phyloP scores from a whole-genome alignment of 2,113 vertebrate genomes.

The Australoheros scitulus region DNA sequence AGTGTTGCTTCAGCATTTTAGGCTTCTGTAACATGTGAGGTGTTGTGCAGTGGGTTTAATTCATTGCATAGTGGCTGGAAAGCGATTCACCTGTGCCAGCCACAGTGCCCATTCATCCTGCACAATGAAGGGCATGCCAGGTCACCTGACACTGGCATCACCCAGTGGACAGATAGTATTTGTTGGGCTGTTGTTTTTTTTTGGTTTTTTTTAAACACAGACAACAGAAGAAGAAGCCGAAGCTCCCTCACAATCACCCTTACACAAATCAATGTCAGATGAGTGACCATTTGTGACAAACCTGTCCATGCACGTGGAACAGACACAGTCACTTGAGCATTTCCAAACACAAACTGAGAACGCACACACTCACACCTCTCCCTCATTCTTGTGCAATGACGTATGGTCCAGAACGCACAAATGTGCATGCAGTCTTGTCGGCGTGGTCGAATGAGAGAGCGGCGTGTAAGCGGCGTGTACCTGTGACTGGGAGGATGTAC shows the following conservation, averaged over 20 bases:
- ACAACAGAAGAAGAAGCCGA: constrained; percentile 9
- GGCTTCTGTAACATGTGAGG: neutral
- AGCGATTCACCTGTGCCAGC: constrained; percentile 40
- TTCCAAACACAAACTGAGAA: neutral
- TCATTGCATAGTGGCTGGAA: constrained; percentile 36
- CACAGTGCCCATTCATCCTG: constrained; percentile 47
- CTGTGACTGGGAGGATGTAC: constrained; percentile 80
- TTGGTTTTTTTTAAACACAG: constrained; percentile 28
- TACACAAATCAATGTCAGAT: constrained; percentile 41
- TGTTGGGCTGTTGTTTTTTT: neutral
- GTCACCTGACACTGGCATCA: constrained; percentile 32
- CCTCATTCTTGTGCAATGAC: constrained; percentile 62
- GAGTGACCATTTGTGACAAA: constrained; percentile 43
- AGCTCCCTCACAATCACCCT: constrained; percentile 7
- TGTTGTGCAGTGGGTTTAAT: constrained; percentile 36
- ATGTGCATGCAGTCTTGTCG: constrained; percentile 70
- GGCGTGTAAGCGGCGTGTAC: constrained; percentile 68
- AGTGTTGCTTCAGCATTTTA: constrained; percentile 28
- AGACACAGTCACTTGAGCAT: constrained; percentile 28
- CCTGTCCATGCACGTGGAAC: constrained; percentile 42
- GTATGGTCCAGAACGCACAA: constrained; percentile 53
- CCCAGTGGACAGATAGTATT: constrained; percentile 37
- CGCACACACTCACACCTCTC: constrained; percentile 59
- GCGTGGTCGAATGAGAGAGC: constrained; percentile 53
- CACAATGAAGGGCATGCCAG: constrained; percentile 31